phyloP scores from a whole-genome alignment of 2,797 vertebrate species.

The Myripristis jacobus region DNA sequence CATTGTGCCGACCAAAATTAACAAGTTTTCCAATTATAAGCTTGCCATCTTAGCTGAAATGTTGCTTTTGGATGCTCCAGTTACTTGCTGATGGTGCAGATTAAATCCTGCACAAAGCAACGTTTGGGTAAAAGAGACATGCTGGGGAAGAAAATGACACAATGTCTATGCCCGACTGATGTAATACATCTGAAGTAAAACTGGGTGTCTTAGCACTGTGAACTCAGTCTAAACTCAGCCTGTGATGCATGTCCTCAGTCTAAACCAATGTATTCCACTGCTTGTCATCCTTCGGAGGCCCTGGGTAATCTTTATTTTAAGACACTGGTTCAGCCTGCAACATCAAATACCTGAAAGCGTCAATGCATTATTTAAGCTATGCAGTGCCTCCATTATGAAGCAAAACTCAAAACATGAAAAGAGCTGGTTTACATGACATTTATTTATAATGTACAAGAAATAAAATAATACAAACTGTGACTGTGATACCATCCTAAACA shows the following conservation, averaged over 20 bases:
- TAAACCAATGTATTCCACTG: too few species aligned
- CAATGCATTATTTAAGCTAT: not conserved
- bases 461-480: constrained; percentile 12
- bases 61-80: constrained; percentile 9
- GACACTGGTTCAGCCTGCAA: too few species aligned
- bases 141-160: too few species aligned
- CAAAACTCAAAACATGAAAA: constrained; percentile 3
- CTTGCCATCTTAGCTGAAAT: constrained; percentile 6
- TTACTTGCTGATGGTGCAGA: not conserved
- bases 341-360: too few species aligned
- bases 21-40: not conserved
- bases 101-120: not conserved
- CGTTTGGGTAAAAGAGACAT: too few species aligned
- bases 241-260: too few species aligned
- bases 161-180: too few species aligned
- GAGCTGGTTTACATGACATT: constrained; percentile 37
- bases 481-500: constrained; percentile 10
- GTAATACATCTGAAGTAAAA: too few species aligned
- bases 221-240: too few species aligned
- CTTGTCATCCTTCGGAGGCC: too few species aligned
- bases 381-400: not conserved
- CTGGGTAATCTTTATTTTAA: too few species aligned
- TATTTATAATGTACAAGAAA: constrained; percentile 58
- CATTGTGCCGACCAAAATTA: not conserved
- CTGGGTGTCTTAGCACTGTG: too few species aligned